phyloP scores from a whole-genome alignment of 2,113 vertebrate genomes.

The human (Homo sapiens) region GRCh38 chr6:75604001-75604500 shows the following conservation, averaged over 20 bases:
- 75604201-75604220: neutral
- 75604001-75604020: neutral
- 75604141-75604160: neutral
- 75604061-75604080: neutral
- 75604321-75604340: neutral
- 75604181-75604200: neutral
- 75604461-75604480: too few relatives aligned
- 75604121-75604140: neutral
- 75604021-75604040: conserved; percentile 35
- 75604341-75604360: too few relatives aligned
- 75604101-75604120: neutral
- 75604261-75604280: conserved; percentile 10
- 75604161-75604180: neutral
- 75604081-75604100: neutral
- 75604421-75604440: too few relatives aligned
- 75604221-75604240: conserved; percentile 41
- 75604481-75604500: too few relatives aligned
- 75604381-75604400: too few relatives aligned
- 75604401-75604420: too few relatives aligned
- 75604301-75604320: neutral
- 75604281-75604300: neutral
- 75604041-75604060: neutral
- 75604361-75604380: too few relatives aligned
- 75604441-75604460: too few relatives aligned
- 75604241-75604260: neutral